These are phyloP conservation scores for Gallinago media DNA, from an alignment of 2,113 vertebrate species.

Conservation along the genomic window DNA sequence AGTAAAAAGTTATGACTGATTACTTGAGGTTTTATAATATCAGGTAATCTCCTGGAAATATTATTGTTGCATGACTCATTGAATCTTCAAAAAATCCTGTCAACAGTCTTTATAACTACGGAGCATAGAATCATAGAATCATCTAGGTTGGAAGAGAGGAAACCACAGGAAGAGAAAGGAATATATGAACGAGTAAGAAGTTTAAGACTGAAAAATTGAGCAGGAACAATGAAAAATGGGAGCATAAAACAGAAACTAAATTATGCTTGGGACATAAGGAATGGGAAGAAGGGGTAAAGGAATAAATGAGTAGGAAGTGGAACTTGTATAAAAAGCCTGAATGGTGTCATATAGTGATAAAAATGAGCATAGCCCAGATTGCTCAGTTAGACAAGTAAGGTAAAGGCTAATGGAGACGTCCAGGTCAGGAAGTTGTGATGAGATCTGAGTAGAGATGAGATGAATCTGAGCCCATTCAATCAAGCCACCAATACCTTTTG, in stretches of 20 bases:
- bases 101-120: neutral
- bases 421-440: neutral
- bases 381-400: neutral
- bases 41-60: slow-evolving; percentile 57
- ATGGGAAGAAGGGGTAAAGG: neutral
- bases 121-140: neutral
- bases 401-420: neutral
- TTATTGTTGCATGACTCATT: slow-evolving; percentile 12
- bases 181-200: neutral
- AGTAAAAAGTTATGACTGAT: slow-evolving; percentile 52
- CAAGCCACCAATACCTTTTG: neutral
- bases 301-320: neutral
- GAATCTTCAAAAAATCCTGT: neutral
- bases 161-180: neutral
- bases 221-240: neutral
- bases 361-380: neutral
- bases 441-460: neutral
- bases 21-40: slow-evolving; percentile 61
- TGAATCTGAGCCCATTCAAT: neutral
- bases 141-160: neutral
- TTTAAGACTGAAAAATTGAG: neutral
- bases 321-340: neutral
- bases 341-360: neutral
- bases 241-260: neutral
- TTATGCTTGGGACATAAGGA: neutral